Conservation (phyloP, 2,888 invertebrate species). For the Minunthozetes semirufus region DNA sequence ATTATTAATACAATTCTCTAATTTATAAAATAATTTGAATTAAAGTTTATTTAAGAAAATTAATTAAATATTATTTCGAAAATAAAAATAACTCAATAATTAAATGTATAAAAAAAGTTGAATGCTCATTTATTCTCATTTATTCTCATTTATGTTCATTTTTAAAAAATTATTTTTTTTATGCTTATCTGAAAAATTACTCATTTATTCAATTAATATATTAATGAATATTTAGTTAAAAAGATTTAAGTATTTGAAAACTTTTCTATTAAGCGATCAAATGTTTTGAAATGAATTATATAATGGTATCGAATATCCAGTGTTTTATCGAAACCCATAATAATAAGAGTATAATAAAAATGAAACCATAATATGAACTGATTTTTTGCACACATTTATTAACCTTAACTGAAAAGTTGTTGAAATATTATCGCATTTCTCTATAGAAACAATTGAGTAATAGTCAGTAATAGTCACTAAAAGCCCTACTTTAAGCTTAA, state of each 20-base stretch:
- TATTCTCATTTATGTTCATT: too few species aligned
- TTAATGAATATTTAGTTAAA: neutral
- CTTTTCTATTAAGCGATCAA: neutral
- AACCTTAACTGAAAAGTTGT: neutral
- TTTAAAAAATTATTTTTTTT: too few species aligned
- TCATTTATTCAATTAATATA: neutral
- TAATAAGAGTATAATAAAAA: neutral
- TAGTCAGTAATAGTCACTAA: neutral
- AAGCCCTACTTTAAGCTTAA: neutral
- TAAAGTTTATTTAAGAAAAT: too few species aligned
- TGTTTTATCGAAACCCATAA: neutral
- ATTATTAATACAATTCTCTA: neutral
- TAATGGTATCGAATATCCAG: neutral
- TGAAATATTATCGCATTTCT: slow-evolving; percentile 1
- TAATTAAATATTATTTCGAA: too few species aligned
- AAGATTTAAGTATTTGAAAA: neutral
- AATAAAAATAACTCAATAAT: too few species aligned
- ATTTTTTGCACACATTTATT: neutral
- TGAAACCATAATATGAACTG: neutral
- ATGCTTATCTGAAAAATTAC: too few species aligned
- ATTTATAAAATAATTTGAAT: neutral
- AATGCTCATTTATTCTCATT: too few species aligned
- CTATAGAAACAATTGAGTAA: slow-evolving; percentile 1
- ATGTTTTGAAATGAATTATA: neutral
- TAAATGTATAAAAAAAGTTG: too few species aligned